These are phyloP conservation scores for Cactoblastis cactorum DNA, from an alignment of 2,888 invertebrate species.

Conservation along the genomic window DNA sequence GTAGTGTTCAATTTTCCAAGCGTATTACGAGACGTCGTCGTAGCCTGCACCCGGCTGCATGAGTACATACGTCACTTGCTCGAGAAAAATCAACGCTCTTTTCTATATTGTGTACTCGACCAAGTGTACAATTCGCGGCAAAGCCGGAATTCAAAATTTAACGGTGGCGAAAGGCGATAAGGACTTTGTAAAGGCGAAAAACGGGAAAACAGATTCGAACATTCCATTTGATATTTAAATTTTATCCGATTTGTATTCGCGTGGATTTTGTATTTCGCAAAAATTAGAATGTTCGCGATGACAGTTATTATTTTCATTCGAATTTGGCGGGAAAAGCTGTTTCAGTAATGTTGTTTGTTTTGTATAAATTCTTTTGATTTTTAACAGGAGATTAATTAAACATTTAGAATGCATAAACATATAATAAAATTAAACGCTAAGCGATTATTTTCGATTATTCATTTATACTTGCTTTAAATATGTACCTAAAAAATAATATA, in stretches of 20 bases:
- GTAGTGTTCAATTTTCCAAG: background rate
- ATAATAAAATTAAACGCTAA: too few relatives aligned
- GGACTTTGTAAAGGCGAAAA: constrained; percentile 11
- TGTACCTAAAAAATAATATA: too few relatives aligned
- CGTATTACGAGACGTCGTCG: background rate
- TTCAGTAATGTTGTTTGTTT: too few relatives aligned
- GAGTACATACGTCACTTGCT: background rate
- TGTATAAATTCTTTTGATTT: too few relatives aligned
- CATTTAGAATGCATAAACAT: too few relatives aligned
- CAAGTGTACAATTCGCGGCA: constrained; percentile 17
- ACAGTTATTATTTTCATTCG: background rate
- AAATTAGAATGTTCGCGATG: background rate
- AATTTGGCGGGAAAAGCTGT: background rate
- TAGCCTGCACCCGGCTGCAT: background rate
- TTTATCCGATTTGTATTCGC: constrained; percentile 2
- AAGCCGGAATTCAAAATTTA: constrained; percentile 15
- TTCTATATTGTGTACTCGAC: constrained; percentile 14
- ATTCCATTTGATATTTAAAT: constrained; percentile 8
- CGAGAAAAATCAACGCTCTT: constrained; percentile 3
- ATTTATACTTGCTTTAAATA: too few relatives aligned
- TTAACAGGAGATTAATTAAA: too few relatives aligned
- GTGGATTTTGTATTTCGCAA: background rate
- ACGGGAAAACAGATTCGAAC: constrained; percentile 12
- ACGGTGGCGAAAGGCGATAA: constrained; percentile 13
- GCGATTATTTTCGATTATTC: too few relatives aligned